These are phyloP conservation scores for Hemithea aestivaria DNA, from an alignment of 2,888 invertebrate species.

Conservation along the genomic window DNA sequence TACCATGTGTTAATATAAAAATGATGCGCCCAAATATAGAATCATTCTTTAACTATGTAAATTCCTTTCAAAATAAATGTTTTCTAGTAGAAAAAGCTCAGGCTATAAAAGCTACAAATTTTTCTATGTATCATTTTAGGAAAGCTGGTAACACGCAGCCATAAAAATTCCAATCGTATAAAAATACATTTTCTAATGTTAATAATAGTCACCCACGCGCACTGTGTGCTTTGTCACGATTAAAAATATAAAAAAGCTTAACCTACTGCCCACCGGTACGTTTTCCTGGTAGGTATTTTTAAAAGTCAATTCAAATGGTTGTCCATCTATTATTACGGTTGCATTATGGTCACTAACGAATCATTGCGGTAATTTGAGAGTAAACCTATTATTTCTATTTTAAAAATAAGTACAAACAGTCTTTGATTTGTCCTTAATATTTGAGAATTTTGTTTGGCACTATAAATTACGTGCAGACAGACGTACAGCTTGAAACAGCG, in stretches of 20 bases:
- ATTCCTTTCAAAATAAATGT: too few species aligned
- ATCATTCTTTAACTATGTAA: too few species aligned
- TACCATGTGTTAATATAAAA: too few species aligned
- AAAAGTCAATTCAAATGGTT: slow-evolving; percentile 11
- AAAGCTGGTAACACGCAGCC: slow-evolving; percentile 12
- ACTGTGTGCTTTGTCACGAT: slow-evolving; percentile 30
- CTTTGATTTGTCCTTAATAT: too few species aligned
- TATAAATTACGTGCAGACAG: too few species aligned
- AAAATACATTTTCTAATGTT: slow-evolving; percentile 13
- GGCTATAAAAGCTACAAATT: slow-evolving; percentile 9
- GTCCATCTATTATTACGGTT: slow-evolving; percentile 8
- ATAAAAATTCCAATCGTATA: slow-evolving; percentile 16
- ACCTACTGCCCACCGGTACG: slow-evolving; percentile 33
- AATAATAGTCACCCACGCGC: slow-evolving; percentile 17
- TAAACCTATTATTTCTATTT: too few species aligned
- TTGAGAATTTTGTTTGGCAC: too few species aligned
- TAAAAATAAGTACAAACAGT: too few species aligned
- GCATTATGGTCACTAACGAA: slow-evolving; percentile 9
- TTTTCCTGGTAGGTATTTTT: slow-evolving; percentile 33
- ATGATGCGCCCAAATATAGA: too few species aligned
- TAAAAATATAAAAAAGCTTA: slow-evolving; percentile 25
- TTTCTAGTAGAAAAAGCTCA: too few species aligned
- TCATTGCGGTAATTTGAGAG: background rate
- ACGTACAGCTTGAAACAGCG: too few species aligned
- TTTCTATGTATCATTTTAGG: slow-evolving; percentile 11